Base-by-base conservation (phyloP, 1,140 invertebrate genomes). In the Lethrus apterus region DNA sequence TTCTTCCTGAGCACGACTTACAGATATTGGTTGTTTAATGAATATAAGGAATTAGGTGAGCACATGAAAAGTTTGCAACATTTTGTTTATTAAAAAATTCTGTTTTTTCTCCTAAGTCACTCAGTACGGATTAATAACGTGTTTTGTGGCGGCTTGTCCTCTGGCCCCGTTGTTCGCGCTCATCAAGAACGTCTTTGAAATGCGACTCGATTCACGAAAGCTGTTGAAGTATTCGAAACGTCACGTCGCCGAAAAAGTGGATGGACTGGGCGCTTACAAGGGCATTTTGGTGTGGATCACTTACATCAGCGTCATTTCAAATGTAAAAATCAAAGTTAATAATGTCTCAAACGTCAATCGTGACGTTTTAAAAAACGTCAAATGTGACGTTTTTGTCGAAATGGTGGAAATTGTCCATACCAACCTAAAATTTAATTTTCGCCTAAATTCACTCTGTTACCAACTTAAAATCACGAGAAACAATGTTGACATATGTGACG, bases 131-230 rank as follows among this genome's bases (percentile, higher is more conserved):
- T 89, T 89, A 58, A 83, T 88, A 32, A 88, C 85, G 11, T 78
- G 92, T 34, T 92, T 91, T 60, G 85, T 88, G 46, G 77, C 83
- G 23, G 86, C 86, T 1, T 89, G 89, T 62, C 87, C 87, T 0
- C 54, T 90, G 46, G 86, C 84, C 1, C 86, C 87, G 10, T 59
- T 91, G 2, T 80, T 89, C 63, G 85, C 86, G 2, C 63, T 90
- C 15, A 65, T 89, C 0, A 89, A 89, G 62, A 91, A 91, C 63
- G 75, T 85, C 58, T 80, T 86, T 0, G 86, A 90, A 65, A 79
- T 90, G 11, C 70, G 87, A 34, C 64, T 87, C 18, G 86, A 89
- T 64, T 84, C 86, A 8, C 76, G 78, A 52, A 89, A 89, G 62
- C 81, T 87, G 60, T 70, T 89, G 1, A 76, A 75, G 47, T 75